Evolutionary conservation across 2,888 invertebrate genomes (phyloP).

Genomic region (Boloria selene): DNA sequence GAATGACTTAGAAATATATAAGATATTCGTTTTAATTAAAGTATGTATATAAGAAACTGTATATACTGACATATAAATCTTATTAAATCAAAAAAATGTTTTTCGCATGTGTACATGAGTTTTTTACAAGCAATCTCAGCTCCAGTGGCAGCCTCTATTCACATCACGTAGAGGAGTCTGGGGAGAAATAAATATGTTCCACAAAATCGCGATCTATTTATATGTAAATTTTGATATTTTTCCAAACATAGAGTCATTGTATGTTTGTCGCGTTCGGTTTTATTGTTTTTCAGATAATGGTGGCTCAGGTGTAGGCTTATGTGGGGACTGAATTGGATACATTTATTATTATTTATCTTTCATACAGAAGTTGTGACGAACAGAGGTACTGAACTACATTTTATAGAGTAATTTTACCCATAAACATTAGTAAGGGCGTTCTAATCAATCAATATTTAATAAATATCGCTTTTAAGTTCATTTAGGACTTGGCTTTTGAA

Average conservation of each 20-base stretch:
- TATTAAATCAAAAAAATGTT: not conserved
- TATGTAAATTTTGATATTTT: constrained; percentile 78
- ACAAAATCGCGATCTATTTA: constrained; percentile 66
- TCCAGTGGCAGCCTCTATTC: constrained; percentile 50
- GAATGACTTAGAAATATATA: too few relatives aligned
- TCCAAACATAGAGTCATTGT: constrained; percentile 54
- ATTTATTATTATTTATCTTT: not conserved
- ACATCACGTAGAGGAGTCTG: constrained; percentile 71
- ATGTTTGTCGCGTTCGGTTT: constrained; percentile 57
- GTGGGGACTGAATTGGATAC: not conserved
- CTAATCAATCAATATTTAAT: too few relatives aligned
- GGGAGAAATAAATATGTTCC: constrained; percentile 74
- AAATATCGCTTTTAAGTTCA: not conserved
- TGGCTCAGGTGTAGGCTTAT: constrained; percentile 55
- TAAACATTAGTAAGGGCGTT: too few relatives aligned
- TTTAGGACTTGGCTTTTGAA: not conserved
- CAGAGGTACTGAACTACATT: too few relatives aligned
- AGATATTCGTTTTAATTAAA: too few relatives aligned
- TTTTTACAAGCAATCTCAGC: constrained; percentile 13
- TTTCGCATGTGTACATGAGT: not conserved
- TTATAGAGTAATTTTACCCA: too few relatives aligned
- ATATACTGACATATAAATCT: too few relatives aligned
- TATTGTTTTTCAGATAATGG: constrained; percentile 64
- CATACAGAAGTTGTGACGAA: too few relatives aligned
- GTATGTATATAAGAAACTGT: too few relatives aligned